Conservation (phyloP, 2,797 vertebrate species). For the Schizothorax lantsangensis region DNA sequence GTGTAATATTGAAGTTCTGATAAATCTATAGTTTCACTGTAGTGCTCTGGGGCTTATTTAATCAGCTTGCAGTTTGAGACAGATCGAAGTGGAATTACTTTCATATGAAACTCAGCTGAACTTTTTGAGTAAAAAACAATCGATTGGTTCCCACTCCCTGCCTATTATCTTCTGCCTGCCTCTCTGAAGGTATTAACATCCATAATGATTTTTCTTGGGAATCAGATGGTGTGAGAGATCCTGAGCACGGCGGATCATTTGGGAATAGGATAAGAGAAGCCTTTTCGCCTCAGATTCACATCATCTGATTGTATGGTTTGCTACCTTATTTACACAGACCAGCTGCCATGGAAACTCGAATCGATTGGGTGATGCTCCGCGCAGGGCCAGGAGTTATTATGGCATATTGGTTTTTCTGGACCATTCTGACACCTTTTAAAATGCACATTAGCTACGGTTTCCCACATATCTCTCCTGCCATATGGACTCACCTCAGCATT, state of each 20-base stretch:
- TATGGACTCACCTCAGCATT: slow-evolving; percentile 66
- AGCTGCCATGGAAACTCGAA: slow-evolving; percentile 72
- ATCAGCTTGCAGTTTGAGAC: slow-evolving; percentile 48
- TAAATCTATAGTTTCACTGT: slow-evolving; percentile 46
- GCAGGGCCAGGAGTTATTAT: slow-evolving; percentile 68
- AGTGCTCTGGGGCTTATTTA: slow-evolving; percentile 26
- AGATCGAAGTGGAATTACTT: slow-evolving; percentile 51
- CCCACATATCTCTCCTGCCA: slow-evolving; percentile 55
- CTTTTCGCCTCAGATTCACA: slow-evolving; percentile 54
- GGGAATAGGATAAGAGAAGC: slow-evolving; percentile 45
- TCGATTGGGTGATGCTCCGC: slow-evolving; percentile 67
- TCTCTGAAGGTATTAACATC: slow-evolving; percentile 54
- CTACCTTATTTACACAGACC: slow-evolving; percentile 61
- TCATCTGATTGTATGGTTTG: slow-evolving; percentile 62
- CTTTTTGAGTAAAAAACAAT: slow-evolving; percentile 52
- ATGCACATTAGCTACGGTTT: slow-evolving; percentile 68
- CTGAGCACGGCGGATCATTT: slow-evolving; percentile 29
- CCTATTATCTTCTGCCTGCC: slow-evolving; percentile 46
- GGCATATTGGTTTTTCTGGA: slow-evolving; percentile 67
- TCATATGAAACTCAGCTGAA: slow-evolving; percentile 45
- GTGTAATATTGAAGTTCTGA: slow-evolving; percentile 26
- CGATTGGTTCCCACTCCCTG: slow-evolving; percentile 50
- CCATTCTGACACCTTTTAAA: slow-evolving; percentile 61
- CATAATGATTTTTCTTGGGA: slow-evolving; percentile 48
- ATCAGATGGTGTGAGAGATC: slow-evolving; percentile 30